Conservation (phyloP, 2,797 vertebrate species). For the Alosa sapidissima region DNA sequence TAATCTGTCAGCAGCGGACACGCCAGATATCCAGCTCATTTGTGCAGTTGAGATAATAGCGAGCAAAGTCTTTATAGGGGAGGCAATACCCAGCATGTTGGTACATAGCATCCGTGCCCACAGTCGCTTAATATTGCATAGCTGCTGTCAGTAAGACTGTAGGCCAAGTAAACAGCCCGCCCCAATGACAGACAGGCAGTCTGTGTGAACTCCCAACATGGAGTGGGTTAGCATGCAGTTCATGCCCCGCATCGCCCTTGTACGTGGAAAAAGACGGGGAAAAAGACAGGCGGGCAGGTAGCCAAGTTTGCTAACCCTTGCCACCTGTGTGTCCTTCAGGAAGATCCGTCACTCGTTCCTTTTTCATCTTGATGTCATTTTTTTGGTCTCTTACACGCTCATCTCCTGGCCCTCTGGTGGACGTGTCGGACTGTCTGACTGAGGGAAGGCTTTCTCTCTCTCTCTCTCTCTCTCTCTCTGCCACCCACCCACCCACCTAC, state of each 20-base stretch:
- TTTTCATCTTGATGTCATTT: background rate
- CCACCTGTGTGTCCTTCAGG: background rate
- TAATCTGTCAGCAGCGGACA: background rate
- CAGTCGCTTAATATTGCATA: slow-evolving; percentile 10
- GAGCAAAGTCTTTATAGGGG: background rate
- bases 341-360: background rate
- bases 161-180: background rate
- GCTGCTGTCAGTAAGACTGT: background rate
- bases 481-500: background rate
- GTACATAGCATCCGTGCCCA: background rate
- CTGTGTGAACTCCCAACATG: background rate
- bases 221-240: background rate
- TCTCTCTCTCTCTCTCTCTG: slow-evolving; percentile 6
- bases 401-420: background rate
- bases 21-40: background rate
- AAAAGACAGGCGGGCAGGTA: background rate
- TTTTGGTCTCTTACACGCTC: background rate
- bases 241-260: background rate
- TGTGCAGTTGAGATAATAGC: background rate
- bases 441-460: background rate
- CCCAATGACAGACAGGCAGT: background rate
- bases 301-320: background rate
- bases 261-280: background rate
- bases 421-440: background rate
- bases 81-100: background rate